Conservation (phyloP, 2,113 vertebrate genomes). For the Pelodiscus sinensis region DNA sequence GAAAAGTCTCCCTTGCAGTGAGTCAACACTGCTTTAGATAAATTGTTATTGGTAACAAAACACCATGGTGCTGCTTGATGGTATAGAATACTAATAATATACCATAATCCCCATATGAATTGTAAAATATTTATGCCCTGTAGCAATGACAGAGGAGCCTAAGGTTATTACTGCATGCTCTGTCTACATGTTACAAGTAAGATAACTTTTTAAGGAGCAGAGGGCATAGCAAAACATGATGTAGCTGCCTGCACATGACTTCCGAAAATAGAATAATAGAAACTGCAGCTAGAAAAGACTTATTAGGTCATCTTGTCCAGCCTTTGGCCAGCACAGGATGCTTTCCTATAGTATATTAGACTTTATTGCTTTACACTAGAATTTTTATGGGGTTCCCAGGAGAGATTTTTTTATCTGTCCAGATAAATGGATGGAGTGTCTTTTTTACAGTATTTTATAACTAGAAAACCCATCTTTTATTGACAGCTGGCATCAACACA, state of each 20-base stretch:
- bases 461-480: slow-evolving; percentile 54
- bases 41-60: slow-evolving; percentile 53
- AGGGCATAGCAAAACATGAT: slow-evolving; percentile 30
- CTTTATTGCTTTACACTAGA: slow-evolving; percentile 67
- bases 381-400: slow-evolving; percentile 45
- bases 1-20: slow-evolving; percentile 40
- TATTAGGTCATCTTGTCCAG: slow-evolving; percentile 57
- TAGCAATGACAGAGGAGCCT: slow-evolving; percentile 36
- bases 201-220: slow-evolving; percentile 5
- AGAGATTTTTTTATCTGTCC: slow-evolving; percentile 67
- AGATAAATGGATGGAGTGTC: slow-evolving; percentile 50
- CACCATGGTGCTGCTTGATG: slow-evolving; percentile 17
- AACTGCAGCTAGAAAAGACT: slow-evolving; percentile 61
- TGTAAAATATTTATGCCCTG: slow-evolving; percentile 9
- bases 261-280: slow-evolving; percentile 39
- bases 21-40: slow-evolving; percentile 41
- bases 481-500: slow-evolving; percentile 23
- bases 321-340: slow-evolving; percentile 49
- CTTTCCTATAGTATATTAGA: slow-evolving; percentile 56
- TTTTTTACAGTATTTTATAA: slow-evolving; percentile 48
- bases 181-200: slow-evolving; percentile 1
- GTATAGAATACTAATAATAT: slow-evolving; percentile 22
- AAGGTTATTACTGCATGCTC: slow-evolving; percentile 27
- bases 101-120: slow-evolving; percentile 12
- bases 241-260: slow-evolving; percentile 25